A percentile compares a stretch with the other conserved stretches of the same genome.
These are phyloP conservation scores for Crioceris asparagi DNA, from an alignment of 2,888 invertebrate species.

Conservation along the genomic window DNA sequence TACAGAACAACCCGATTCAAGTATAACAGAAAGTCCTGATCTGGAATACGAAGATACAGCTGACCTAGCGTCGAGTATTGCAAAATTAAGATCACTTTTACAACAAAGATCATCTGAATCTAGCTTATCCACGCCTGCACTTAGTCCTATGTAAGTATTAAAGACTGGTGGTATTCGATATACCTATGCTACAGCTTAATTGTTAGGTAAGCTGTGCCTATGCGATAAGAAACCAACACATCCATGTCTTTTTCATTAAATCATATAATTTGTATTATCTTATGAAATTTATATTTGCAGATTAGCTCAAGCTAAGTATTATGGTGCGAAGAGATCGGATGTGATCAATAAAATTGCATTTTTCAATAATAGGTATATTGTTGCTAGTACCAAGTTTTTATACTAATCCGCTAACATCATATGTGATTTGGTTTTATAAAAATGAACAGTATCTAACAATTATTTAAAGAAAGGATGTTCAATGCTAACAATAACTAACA, in stretches of 20 bases:
- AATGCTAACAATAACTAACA: too few species aligned
- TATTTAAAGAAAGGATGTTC: neutral
- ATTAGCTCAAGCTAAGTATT: slow-evolving; percentile 14
- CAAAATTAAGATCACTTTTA: slow-evolving; percentile 53
- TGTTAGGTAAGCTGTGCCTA: too few species aligned
- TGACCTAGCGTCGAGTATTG: slow-evolving; percentile 61
- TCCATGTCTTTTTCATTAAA: slow-evolving; percentile 3
- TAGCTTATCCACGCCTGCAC: slow-evolving; percentile 33
- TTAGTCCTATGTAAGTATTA: slow-evolving; percentile 34
- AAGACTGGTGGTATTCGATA: neutral
- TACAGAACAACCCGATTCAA: slow-evolving; percentile 19
- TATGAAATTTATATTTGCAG: slow-evolving; percentile 10
- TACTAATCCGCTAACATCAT: too few species aligned
- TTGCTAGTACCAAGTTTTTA: too few species aligned
- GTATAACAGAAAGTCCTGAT: slow-evolving; percentile 35
- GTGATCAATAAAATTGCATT: slow-evolving; percentile 12
- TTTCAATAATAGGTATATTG: slow-evolving; percentile 14
- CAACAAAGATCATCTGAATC: slow-evolving; percentile 45
- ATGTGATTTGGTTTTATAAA: too few species aligned
- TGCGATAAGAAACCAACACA: too few species aligned
- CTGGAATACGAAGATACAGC: slow-evolving; percentile 64
- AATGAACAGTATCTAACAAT: neutral
- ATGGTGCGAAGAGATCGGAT: slow-evolving; percentile 11
- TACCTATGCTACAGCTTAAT: neutral
- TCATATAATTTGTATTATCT: slow-evolving; percentile 4